Conservation (phyloP, 2,113 vertebrate species). For the Anas platyrhynchos region DNA sequence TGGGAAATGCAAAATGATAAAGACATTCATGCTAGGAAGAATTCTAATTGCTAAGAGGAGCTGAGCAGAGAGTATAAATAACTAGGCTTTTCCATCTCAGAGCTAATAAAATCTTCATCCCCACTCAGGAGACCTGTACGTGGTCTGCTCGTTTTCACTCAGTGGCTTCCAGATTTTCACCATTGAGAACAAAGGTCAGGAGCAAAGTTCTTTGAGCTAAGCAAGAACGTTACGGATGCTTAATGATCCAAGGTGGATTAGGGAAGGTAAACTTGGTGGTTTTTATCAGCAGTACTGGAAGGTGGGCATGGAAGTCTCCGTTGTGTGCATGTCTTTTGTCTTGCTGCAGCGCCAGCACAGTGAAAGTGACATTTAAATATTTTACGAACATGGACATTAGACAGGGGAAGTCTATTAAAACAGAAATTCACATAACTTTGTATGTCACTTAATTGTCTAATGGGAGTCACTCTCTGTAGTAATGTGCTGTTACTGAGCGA, state of each 20-base stretch:
- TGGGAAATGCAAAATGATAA: not conserved
- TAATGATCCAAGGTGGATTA: accelerated
- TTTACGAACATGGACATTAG: not conserved
- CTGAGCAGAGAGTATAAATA: not conserved
- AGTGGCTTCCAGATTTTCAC: not conserved
- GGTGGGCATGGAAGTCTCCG: not conserved
- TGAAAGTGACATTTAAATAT: not conserved
- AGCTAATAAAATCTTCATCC: not conserved
- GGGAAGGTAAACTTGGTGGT: accelerated
- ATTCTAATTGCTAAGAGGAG: not conserved
- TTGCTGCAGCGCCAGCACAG: not conserved
- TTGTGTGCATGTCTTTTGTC: accelerated
- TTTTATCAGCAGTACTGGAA: accelerated
- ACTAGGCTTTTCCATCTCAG: not conserved
- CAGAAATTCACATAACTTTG: not conserved
- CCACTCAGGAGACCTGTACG: accelerated
- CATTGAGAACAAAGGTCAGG: accelerated
- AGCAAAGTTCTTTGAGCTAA: accelerated
- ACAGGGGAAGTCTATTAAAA: not conserved
- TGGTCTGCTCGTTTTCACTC: accelerated
- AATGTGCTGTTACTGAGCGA: not conserved
- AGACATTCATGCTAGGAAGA: not conserved
- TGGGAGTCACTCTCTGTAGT: not conserved
- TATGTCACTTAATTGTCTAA: not conserved
- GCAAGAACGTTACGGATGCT: accelerated